A percentile compares a stretch with the other conserved stretches of the same genome.
These are phyloP conservation scores for Drosophila paranaensis DNA, from an alignment of 2,888 invertebrate species.

Conservation along the genomic window DNA sequence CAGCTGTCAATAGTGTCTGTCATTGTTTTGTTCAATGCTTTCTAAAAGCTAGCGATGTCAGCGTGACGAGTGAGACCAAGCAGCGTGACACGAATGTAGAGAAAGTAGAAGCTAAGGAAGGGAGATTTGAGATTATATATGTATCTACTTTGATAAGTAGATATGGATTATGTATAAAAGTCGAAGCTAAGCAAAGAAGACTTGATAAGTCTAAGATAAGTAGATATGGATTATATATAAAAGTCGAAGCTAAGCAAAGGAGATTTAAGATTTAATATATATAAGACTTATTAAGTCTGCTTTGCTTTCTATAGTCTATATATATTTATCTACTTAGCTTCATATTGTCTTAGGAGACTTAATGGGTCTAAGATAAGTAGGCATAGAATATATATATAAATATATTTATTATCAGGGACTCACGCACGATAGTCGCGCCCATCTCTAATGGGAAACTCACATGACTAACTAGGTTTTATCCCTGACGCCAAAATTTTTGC, in stretches of 20 bases:
- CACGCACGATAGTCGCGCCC: not conserved
- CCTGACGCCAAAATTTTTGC: constrained; percentile 2
- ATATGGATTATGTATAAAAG: not conserved
- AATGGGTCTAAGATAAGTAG: too few species aligned
- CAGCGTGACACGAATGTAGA: constrained; percentile 12
- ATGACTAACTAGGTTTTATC: not conserved
- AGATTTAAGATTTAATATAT: too few species aligned
- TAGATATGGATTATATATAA: not conserved
- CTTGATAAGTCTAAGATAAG: too few species aligned
- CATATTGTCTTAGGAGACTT: too few species aligned
- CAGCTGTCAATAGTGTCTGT: constrained; percentile 80
- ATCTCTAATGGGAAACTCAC: not conserved
- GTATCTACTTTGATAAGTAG: too few species aligned
- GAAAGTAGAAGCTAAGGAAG: not conserved
- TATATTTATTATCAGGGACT: not conserved
- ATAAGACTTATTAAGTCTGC: too few species aligned
- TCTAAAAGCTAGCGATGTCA: constrained; percentile 7
- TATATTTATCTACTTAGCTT: too few species aligned
- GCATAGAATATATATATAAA: not conserved
- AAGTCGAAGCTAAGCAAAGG: too few species aligned
- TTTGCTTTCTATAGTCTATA: too few species aligned
- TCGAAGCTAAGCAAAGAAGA: too few species aligned
- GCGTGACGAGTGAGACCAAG: constrained; percentile 5
- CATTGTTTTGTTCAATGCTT: constrained; percentile 38
- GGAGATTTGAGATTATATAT: not conserved